Base-by-base conservation (phyloP, 2,888 invertebrate species). In the Eupeodes luniger region DNA sequence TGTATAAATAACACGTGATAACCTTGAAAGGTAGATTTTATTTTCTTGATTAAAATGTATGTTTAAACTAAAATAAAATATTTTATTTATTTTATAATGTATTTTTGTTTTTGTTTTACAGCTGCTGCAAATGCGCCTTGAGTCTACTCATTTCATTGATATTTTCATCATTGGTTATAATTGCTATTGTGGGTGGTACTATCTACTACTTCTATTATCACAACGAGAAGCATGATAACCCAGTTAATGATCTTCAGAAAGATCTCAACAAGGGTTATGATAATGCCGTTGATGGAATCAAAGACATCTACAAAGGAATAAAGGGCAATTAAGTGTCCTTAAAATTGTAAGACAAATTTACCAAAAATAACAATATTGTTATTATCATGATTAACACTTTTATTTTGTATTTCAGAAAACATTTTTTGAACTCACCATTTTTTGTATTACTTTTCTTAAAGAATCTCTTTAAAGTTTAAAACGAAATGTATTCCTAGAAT, bases 161-260 rank as follows among this genome's bases (percentile, higher is more conserved):
- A 19, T 84, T 16, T 69, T 88, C 88, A 27, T 81, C 81, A 12
- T 51, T 88, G 49, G 69, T 88, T 11, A 62, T 88, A 40, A 64
- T 88, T 47, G 16, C 59, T n/a, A 57, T 88, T 11, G 34, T 81
- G 10, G 84, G 84, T 49, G 84, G 77, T 5, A 19, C 49, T 1
- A 53, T 88, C 7, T 88, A 88, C 69, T 88, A 88, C 70, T 88
- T 88, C 64, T 88, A 88, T 53, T 88, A 78, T 47, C 74, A 88
- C 51, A 53, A 75, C 5, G 78, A 88, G 9, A 75, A 88, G 47
- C 81, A 85, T 27, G 78, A 77, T 2, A 19, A 27, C 34, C 66
- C 66, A 14, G 36, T 19, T 2, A 19, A 11, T 7, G 47, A 87
- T 4, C 27, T 87, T 0, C 59, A 84, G 10, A 69, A 69, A 4